phyloP scores from a whole-genome alignment of 2,888 invertebrate species.

The Arctia plantaginis region DNA sequence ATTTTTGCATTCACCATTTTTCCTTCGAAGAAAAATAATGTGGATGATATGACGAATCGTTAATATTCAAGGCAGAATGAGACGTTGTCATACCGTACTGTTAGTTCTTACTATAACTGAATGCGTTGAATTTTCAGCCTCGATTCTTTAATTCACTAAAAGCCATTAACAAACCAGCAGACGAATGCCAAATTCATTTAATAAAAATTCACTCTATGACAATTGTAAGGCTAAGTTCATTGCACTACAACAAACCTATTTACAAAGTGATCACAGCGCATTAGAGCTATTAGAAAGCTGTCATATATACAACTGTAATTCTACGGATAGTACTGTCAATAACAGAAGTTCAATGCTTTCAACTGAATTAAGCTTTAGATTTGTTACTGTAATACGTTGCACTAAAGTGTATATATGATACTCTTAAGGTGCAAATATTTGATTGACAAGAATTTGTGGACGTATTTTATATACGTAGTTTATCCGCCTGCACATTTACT shows the following conservation, averaged over 20 bases:
- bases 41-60: too few species aligned
- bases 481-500: too few species aligned
- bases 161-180: background rate
- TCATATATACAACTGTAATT: conserved; percentile 2
- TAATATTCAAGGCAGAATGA: too few species aligned
- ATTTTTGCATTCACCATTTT: too few species aligned
- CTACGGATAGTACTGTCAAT: background rate
- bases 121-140: background rate
- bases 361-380: background rate
- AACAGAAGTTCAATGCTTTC: background rate
- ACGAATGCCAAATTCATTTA: background rate
- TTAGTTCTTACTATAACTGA: background rate
- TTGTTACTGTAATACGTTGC: background rate
- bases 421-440: too few species aligned
- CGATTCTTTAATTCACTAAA: background rate
- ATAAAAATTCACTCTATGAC: background rate
- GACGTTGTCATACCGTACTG: background rate
- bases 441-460: too few species aligned
- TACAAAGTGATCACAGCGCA: conserved; percentile 10
- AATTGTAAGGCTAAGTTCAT: conserved; percentile 14
- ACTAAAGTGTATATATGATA: too few species aligned
- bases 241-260: conserved; percentile 14
- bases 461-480: too few species aligned
- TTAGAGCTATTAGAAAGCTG: conserved; percentile 25
- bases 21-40: too few species aligned